These are phyloP conservation scores for Montifringilla adamsi DNA, from an alignment of 2,113 vertebrate species.

Conservation along the genomic window DNA sequence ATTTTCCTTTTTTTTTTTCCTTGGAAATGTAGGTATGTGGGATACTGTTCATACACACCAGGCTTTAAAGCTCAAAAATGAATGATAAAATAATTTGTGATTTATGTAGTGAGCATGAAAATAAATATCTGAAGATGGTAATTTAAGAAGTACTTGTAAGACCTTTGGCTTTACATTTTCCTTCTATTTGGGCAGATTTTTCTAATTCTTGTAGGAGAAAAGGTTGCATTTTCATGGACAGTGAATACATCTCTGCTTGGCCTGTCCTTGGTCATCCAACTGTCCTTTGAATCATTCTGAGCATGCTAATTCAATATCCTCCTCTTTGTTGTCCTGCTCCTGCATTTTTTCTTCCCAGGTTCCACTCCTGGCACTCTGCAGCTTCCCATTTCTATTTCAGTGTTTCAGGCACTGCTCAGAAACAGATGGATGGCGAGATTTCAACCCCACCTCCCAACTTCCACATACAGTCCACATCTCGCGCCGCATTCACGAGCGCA, in stretches of 20 bases:
- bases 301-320: slow-evolving; percentile 50
- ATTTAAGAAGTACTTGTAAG: not conserved
- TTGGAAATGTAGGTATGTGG: slow-evolving; percentile 13
- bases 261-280: slow-evolving; percentile 4
- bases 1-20: slow-evolving; percentile 6
- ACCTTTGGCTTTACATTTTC: not conserved
- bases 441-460: slow-evolving; percentile 47
- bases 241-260: not conserved
- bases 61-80: slow-evolving; percentile 19
- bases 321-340: slow-evolving; percentile 15
- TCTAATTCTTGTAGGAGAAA: not conserved
- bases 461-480: slow-evolving; percentile 30
- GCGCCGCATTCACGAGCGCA: not conserved
- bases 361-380: slow-evolving; percentile 56
- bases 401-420: slow-evolving; percentile 61
- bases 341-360: slow-evolving; percentile 12
- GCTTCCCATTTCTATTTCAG: slow-evolving; percentile 67
- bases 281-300: slow-evolving; percentile 58
- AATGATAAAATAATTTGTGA: not conserved
- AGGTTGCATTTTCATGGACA: not conserved
- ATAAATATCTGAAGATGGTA: not conserved
- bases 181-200: not conserved
- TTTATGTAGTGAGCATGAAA: not conserved
- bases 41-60: not conserved
- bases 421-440: slow-evolving; percentile 69